Percentiles rank a stretch among this genome's conserved stretches.
Evolutionary conservation across 2,113 vertebrate species (phyloP).

Genomic region (Phalacrocorax aristotelis): DNA sequence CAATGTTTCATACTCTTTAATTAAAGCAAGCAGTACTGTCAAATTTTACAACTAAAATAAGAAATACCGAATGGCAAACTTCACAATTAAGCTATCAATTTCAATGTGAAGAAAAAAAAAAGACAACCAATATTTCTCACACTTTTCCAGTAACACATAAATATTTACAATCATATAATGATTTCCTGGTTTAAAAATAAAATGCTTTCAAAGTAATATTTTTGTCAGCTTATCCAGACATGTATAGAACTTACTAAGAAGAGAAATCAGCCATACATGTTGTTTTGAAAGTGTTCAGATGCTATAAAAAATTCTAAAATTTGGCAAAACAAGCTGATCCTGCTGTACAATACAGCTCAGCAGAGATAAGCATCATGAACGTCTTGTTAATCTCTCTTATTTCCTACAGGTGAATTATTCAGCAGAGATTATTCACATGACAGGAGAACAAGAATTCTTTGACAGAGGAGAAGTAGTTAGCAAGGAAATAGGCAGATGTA

Average conservation of each 20-base stretch:
- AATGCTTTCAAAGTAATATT: neutral
- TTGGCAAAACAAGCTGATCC: neutral
- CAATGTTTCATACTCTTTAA: neutral
- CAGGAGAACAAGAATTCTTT: neutral
- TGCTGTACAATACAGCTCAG: neutral
- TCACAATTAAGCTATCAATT: neutral
- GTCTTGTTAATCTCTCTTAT: neutral
- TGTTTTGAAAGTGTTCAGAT: neutral
- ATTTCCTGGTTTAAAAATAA: neutral
- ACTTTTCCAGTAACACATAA: neutral
- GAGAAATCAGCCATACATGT: neutral
- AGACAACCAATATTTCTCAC: neutral
- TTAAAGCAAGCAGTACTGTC: neutral
- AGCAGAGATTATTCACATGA: neutral
- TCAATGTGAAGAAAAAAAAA: neutral
- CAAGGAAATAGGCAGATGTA: neutral
- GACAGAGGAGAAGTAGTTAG: neutral
- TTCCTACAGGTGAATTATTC: neutral
- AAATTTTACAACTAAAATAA: neutral
- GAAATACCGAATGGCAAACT: neutral
- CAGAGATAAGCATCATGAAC: neutral
- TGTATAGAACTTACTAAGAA: neutral
- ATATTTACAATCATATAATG: neutral
- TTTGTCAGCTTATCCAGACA: neutral
- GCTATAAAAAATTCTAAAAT: neutral